Evolutionary conservation across 2,888 invertebrate species (phyloP).

Genomic region (Isotomurus palustris): DNA sequence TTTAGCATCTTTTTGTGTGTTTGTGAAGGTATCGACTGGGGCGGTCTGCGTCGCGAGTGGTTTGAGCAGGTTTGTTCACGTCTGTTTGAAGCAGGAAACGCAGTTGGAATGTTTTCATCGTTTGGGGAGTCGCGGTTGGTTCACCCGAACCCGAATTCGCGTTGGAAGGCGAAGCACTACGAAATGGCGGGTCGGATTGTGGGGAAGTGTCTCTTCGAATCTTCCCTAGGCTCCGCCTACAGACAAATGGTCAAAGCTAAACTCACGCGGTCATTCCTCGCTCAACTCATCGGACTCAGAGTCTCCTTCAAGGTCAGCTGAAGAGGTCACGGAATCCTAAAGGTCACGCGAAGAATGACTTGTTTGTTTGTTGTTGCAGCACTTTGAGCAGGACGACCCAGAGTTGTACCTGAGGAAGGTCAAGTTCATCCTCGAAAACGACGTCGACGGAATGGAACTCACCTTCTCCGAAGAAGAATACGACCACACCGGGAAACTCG

Average conservation of each 20-base stretch:
- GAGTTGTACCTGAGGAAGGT: conserved; percentile 89
- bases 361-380: conserved; percentile 55
- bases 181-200: conserved; percentile 80
- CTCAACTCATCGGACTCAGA: conserved; percentile 86
- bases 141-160: conserved; percentile 71
- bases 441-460: conserved; percentile 81
- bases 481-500: conserved; percentile 67
- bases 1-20: background rate
- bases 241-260: conserved; percentile 83
- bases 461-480: conserved; percentile 88
- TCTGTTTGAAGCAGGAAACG: conserved; percentile 74
- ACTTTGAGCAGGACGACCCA: conserved; percentile 94
- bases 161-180: conserved; percentile 61
- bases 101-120: conserved; percentile 69
- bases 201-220: conserved; percentile 91
- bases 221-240: conserved; percentile 81
- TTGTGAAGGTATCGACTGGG: conserved; percentile 33
- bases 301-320: conserved; percentile 79
- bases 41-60: conserved; percentile 86
- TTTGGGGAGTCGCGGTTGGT: conserved; percentile 81
- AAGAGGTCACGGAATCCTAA: too few species aligned
- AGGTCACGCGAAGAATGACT: conserved; percentile 56
- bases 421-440: conserved; percentile 85
- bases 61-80: conserved; percentile 83
- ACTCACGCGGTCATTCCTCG: conserved; percentile 86